Evolutionary conservation across 2,797 vertebrate species (phyloP).

Genomic region (Poecilia velifera): DNA sequence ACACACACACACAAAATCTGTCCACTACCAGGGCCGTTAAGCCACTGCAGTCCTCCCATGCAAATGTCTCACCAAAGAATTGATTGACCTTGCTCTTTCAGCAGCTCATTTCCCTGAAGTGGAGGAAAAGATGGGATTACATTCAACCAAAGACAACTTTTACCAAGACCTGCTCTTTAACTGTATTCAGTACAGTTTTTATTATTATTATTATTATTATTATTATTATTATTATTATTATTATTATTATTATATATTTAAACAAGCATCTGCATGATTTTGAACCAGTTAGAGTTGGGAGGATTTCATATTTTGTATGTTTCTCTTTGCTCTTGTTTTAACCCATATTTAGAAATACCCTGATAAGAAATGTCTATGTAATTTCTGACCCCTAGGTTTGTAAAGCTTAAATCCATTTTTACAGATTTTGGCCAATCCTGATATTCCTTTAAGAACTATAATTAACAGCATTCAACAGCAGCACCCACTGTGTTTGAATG

Average conservation of each 20-base stretch:
- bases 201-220: background rate
- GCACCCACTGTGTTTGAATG: background rate
- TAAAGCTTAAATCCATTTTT: background rate
- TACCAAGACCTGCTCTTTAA: constrained; percentile 52
- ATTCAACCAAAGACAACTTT: constrained; percentile 49
- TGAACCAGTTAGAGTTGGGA: background rate
- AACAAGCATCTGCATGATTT: background rate
- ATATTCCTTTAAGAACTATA: background rate
- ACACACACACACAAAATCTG: background rate
- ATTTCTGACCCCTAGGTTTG: background rate
- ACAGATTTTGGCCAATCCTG: background rate
- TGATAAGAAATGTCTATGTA: background rate
- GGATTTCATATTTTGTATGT: background rate
- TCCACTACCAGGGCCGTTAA: constrained; percentile 40
- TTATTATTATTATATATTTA: background rate
- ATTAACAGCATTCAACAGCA: background rate
- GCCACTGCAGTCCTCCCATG: constrained; percentile 54
- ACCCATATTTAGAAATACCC: background rate
- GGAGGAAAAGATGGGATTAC: constrained; percentile 60
- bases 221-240: too few relatives aligned
- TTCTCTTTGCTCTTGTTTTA: background rate
- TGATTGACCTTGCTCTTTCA: constrained; percentile 72
- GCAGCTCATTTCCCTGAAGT: constrained; percentile 75
- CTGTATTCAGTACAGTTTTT: constrained; percentile 10
- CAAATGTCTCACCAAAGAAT: constrained; percentile 72